Base-by-base conservation (phyloP, 2,113 vertebrate genomes). In the Tragulus kanchil region DNA sequence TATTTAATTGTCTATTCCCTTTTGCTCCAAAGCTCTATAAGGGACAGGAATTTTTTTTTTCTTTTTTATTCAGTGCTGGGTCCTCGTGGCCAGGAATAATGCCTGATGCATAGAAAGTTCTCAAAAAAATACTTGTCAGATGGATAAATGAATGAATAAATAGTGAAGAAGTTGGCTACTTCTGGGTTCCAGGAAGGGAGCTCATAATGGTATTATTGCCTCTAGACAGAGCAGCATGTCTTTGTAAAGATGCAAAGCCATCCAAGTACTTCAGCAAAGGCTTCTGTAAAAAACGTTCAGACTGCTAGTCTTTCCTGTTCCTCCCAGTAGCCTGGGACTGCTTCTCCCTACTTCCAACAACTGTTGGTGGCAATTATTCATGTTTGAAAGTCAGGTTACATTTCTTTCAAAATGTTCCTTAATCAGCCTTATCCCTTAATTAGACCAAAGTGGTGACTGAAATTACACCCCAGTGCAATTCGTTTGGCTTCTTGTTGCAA, bases 351-450 rank as follows among this genome's bases (percentile, higher is more conserved):
- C 42, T 95, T 73, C 67, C 69, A 89, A 4, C 7, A 7, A 58
- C 50, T 28, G 67, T 0, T 36, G 17, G 21, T 78, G 26, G n/a
- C 28, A 64, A 86, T 90, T 77, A 90, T 64, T 95, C 62, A 84
- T 21, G 26, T 81, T 86, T 71, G 54, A 65, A 75, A 83, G 42
- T 19, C 81, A 62, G 10, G 45, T 61, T 45, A 36, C n/a, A 73
- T 88, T 93, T 96, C 26, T 71, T 83, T 67, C 23, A 23, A 95
- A 86, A 83, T n/a, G 9, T 58, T 89, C 48, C n/a, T 77, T 83
- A 42, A 61, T n/a, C 59, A 95, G 62, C n/a, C 62, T 85, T 54
- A 56, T 84, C 26, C 77, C 23, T 65, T 91, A 78, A 96, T 97
- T 83, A 87, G 83, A 59, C 65, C 42, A 48, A 85, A 92, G 87